Conservation (phyloP, 2,888 invertebrate genomes). For the Drosophila mercatorum region DNA sequence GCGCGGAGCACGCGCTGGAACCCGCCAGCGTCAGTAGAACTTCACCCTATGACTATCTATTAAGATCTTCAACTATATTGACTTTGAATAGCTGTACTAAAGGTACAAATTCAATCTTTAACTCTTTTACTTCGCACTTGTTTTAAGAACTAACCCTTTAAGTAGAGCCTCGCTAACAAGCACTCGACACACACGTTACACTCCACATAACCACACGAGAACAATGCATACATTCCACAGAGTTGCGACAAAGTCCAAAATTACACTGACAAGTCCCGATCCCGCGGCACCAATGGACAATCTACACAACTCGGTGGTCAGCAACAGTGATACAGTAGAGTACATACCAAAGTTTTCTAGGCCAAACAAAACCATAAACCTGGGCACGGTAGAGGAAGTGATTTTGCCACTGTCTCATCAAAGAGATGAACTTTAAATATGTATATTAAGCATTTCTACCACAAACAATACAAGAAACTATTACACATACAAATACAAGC, state of each 20-base stretch:
- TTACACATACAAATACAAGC: slow-evolving; percentile 45
- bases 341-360: slow-evolving; percentile 80
- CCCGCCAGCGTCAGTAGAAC: slow-evolving; percentile 82
- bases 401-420: slow-evolving; percentile 63
- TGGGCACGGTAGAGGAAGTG: slow-evolving; percentile 83
- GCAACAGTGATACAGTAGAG: slow-evolving; percentile 83
- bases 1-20: slow-evolving; percentile 83
- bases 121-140: slow-evolving; percentile 19
- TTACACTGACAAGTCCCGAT: slow-evolving; percentile 86
- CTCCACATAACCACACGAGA: slow-evolving; percentile 30
- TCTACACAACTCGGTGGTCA: slow-evolving; percentile 78
- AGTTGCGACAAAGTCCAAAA: slow-evolving; percentile 85
- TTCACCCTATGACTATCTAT: slow-evolving; percentile 42
- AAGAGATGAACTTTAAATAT: slow-evolving; percentile 79
- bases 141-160: slow-evolving; percentile 26
- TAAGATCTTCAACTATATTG: slow-evolving; percentile 62
- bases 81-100: slow-evolving; percentile 74
- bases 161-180: slow-evolving; percentile 58
- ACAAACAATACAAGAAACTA: slow-evolving; percentile 30
- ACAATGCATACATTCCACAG: slow-evolving; percentile 72
- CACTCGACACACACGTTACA: slow-evolving; percentile 11
- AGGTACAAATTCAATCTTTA: slow-evolving; percentile 69
- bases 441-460: slow-evolving; percentile 25
- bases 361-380: slow-evolving; percentile 86
- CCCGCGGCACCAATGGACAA: slow-evolving; percentile 83